Evolutionary conservation across 2,113 vertebrate species (phyloP).

Genomic region (Nyctibius bracteatus): DNA sequence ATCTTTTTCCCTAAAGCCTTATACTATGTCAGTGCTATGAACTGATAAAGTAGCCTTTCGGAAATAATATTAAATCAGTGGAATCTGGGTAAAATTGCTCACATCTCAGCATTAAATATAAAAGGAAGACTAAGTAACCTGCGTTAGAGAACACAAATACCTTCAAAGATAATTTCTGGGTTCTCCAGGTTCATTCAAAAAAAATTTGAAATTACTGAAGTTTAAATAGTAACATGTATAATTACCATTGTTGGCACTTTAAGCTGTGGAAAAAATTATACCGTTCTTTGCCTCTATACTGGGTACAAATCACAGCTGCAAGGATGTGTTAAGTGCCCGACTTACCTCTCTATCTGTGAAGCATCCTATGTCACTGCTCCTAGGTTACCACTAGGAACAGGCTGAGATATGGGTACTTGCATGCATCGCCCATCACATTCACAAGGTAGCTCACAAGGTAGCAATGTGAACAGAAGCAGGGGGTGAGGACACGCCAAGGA

Average conservation of each 20-base stretch:
- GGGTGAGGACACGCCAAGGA: rapidly evolving
- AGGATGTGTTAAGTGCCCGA: neutral
- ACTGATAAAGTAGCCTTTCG: neutral
- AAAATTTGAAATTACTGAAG: neutral
- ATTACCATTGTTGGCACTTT: neutral
- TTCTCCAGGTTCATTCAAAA: neutral
- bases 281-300: neutral
- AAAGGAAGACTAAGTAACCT: neutral
- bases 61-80: neutral
- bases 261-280: neutral
- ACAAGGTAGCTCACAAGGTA: neutral
- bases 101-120: neutral
- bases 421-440: neutral
- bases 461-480: neutral
- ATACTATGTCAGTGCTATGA: neutral
- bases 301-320: neutral
- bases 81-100: neutral
- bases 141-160: neutral
- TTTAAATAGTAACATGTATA: neutral
- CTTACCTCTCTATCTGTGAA: neutral
- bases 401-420: neutral
- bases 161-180: neutral
- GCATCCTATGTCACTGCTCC: neutral
- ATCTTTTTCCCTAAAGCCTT: neutral
- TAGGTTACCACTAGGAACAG: neutral